Conservation (phyloP, 2,797 vertebrate genomes). For the Rallus crepitans region DNA sequence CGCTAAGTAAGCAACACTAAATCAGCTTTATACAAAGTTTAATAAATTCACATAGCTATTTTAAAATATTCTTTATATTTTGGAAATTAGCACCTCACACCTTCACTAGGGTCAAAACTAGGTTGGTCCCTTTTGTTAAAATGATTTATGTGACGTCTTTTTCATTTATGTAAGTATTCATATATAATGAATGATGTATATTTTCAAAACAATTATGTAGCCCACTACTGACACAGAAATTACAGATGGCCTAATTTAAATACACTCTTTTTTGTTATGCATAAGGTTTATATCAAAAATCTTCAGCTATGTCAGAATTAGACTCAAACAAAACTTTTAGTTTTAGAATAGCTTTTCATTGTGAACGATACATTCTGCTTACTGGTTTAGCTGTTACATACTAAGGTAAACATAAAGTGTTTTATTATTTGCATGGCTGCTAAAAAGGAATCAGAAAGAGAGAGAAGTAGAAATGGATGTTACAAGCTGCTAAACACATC, state of each 20-base stretch:
- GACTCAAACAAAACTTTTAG: neutral
- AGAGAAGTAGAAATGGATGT: neutral
- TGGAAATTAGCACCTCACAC: neutral
- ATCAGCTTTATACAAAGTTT: neutral
- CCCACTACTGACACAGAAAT: slow-evolving; percentile 27
- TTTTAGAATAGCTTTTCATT: neutral
- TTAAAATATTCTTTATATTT: neutral
- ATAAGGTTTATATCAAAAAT: neutral
- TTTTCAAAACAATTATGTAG: slow-evolving; percentile 28
- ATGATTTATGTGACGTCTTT: neutral
- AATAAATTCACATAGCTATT: neutral
- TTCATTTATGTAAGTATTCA: neutral
- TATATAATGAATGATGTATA: slow-evolving; percentile 8
- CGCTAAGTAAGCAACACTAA: neutral
- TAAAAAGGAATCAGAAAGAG: neutral
- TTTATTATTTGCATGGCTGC: neutral
- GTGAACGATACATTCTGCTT: neutral
- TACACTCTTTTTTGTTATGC: neutral
- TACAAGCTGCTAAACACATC: neutral
- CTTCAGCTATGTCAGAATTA: neutral
- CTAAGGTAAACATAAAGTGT: neutral
- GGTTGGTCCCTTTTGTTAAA: neutral
- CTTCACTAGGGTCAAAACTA: neutral
- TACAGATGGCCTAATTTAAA: slow-evolving; percentile 3
- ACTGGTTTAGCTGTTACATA: neutral